Percentiles rank a stretch among this genome's conserved stretches.
Evolutionary conservation across 1,140 invertebrate genomes (phyloP).

Genomic region (Drosophila pandora): DNA sequence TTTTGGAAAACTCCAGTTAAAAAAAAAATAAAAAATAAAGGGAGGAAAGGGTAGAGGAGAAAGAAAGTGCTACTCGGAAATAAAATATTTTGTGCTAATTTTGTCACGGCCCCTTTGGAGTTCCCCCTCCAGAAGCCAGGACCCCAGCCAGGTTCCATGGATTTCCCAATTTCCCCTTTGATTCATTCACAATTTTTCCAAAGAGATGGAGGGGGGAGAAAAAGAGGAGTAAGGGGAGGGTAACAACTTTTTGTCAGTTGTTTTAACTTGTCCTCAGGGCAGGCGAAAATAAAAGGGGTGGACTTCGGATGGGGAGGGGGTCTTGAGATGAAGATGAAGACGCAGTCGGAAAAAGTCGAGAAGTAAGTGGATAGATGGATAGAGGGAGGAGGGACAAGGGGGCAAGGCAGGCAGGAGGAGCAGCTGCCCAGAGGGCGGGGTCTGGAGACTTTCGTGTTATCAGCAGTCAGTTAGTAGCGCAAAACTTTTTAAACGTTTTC

Average conservation of each 20-base stretch:
- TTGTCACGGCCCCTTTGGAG: slow-evolving; percentile 44
- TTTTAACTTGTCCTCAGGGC: slow-evolving; percentile 67
- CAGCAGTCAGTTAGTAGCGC: slow-evolving; percentile 79
- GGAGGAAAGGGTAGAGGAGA: background rate
- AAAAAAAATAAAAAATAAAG: background rate
- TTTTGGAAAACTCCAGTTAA: background rate
- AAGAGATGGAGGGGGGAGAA: no score
- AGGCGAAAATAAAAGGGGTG: slow-evolving; percentile 18
- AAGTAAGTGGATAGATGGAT: slow-evolving; percentile 4
- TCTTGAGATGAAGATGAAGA: background rate
- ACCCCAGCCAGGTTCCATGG: background rate
- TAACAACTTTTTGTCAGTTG: slow-evolving; percentile 74
- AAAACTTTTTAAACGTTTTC: slow-evolving; percentile 81
- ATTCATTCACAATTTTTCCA: slow-evolving; percentile 31
- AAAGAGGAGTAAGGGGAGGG: slow-evolving; percentile 10
- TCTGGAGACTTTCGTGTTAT: slow-evolving; percentile 66
- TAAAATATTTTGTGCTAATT: slow-evolving; percentile 77
- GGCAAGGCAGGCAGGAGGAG: background rate
- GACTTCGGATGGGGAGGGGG: background rate
- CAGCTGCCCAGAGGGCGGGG: background rate
- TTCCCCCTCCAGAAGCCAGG: background rate
- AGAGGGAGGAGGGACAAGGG: background rate
- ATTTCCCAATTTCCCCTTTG: slow-evolving; percentile 34
- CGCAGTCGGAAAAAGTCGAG: slow-evolving; percentile 12
- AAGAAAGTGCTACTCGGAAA: slow-evolving; percentile 13